Evolutionary conservation across 2,888 invertebrate species (phyloP).

Genomic region (Drepana falcataria): DNA sequence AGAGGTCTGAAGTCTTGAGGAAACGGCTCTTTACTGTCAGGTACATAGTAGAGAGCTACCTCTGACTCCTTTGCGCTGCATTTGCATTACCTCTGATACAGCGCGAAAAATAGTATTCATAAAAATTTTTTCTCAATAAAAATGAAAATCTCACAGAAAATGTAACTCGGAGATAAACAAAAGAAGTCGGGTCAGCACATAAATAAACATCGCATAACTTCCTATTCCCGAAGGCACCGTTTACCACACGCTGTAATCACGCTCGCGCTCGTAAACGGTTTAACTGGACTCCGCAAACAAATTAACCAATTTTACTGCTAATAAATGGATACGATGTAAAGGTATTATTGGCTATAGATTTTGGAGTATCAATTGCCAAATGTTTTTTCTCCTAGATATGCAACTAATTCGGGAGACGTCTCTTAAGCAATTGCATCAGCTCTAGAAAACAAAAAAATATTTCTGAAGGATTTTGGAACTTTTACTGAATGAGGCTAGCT

Average conservation of each 20-base stretch:
- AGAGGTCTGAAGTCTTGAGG: no score
- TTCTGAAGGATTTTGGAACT: no score
- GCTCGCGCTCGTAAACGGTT: constrained; percentile 54
- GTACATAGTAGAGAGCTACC: no score
- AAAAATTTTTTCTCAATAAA: no score
- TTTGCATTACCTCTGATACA: no score
- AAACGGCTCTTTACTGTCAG: no score
- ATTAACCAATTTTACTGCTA: constrained; percentile 55
- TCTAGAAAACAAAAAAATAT: no score
- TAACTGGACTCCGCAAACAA: constrained; percentile 59
- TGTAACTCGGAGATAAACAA: constrained; percentile 16
- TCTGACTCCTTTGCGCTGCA: no score
- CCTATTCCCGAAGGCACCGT: constrained; percentile 49
- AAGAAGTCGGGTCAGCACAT: constrained; percentile 28
- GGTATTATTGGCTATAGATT: constrained; percentile 39
- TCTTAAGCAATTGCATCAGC: no score
- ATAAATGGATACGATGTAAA: constrained; percentile 37
- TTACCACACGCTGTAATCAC: constrained; percentile 55
- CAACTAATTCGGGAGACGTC: no score
- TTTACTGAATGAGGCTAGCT: no score
- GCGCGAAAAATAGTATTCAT: no score
- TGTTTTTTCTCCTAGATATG: constrained; percentile 1
- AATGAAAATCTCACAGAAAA: not conserved
- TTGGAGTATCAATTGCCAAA: constrained; percentile 12
- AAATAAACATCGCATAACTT: constrained; percentile 42